Base-by-base conservation (phyloP, 2,888 invertebrate species). In the Drosophila meridiana region DNA sequence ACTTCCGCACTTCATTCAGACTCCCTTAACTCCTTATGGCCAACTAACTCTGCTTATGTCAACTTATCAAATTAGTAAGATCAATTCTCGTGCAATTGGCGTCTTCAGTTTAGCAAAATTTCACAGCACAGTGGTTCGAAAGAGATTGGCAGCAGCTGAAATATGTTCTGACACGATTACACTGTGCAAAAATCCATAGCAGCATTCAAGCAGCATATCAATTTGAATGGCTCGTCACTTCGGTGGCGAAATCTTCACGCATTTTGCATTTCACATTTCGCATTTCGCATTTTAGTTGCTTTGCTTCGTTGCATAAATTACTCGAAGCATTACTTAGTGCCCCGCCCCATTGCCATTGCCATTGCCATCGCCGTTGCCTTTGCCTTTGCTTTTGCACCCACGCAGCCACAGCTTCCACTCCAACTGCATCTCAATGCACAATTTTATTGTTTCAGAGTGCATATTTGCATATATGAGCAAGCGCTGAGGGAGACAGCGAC, bases 231-330 rank as follows among this genome's bases (percentile, higher is more conserved):
- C 82, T 76, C 85, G 66, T 72, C 85, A 79, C 70, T 79, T 82
- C 42, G 69, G 59, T 63, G 40, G 63, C 57, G 61, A 82, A 86
- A 83, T 83, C 86, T 79, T 72, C 57, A 76, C 79, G 79, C 71
- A 78, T 83, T 81, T 85, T 76, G 73, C 73, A 82, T 56, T 42
- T 56, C 3, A 14, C 55, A 55, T 80, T 78, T 84, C 76, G 73
- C 72, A 82, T 26, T 53, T 56, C 28, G 9, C 40, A 56, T 79
- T 83, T 87, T 67, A 73, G 74, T 72, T 78, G 84, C 72, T 89
- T 77, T 82, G 80, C 83, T 68, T 79, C 80, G 83, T 68, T 87
- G 83, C 85, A 84, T 84, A 84, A 87, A 87, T 82, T 84, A 79
- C 85, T 76, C 69, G 57, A 48, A 67, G 66, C 79, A 69, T 52